A percentile compares a stretch with the other conserved stretches of the same genome.
Conservation (phyloP, 1,140 invertebrate genomes). For the Orchestia grillus region DNA sequence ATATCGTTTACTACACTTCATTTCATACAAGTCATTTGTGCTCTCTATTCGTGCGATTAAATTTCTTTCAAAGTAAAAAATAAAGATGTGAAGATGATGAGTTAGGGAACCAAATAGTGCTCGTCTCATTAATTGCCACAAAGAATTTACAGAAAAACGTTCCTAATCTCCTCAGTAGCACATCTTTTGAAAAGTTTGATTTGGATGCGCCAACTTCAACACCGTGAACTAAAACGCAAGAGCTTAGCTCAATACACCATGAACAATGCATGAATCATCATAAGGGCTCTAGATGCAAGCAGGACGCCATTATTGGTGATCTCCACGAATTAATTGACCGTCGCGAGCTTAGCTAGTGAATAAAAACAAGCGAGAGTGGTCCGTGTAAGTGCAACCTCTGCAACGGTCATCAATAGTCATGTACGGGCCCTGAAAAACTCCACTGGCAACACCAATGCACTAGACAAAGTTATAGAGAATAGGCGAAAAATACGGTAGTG, state of each 20-base stretch:
- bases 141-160: neutral
- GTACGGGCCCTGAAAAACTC: neutral
- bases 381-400: neutral
- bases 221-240: neutral
- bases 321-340: neutral
- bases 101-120: neutral
- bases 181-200: neutral
- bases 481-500: neutral
- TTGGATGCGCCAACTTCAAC: neutral
- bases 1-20: neutral
- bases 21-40: neutral
- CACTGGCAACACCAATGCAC: neutral
- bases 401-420: neutral
- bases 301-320: neutral
- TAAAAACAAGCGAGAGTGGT: neutral
- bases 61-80: neutral
- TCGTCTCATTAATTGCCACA: neutral
- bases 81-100: neutral
- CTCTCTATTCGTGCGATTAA: neutral
- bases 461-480: neutral
- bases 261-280: neutral
- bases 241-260: neutral
- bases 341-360: neutral
- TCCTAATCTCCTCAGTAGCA: neutral
- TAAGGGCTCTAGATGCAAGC: neutral